Evolutionary conservation across 2,113 vertebrate genomes (phyloP).

Genomic region (Myotis lucifugus): DNA sequence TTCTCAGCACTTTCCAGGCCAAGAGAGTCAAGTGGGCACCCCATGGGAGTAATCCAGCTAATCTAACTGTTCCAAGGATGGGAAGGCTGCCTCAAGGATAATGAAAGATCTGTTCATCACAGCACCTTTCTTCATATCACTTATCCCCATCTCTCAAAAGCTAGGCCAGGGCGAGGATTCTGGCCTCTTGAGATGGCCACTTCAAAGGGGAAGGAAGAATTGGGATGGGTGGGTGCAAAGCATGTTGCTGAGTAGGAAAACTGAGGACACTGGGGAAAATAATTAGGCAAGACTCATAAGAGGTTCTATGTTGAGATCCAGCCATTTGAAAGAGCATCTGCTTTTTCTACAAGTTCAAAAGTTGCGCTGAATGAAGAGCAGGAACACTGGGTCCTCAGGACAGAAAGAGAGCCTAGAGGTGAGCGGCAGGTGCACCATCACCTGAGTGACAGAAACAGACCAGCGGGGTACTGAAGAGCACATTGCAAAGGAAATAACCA

Average conservation of each 20-base stretch:
- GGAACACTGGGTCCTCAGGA: not conserved
- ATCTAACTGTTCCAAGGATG: not conserved
- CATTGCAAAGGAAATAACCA: not conserved
- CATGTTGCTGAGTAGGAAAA: not conserved
- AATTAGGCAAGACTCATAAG: conserved; percentile 7
- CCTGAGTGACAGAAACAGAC: not conserved
- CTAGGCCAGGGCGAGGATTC: not conserved
- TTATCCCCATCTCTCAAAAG: not conserved
- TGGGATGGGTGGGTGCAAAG: not conserved
- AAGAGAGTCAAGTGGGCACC: conserved; percentile 32
- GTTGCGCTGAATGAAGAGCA: not conserved
- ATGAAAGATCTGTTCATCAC: not conserved
- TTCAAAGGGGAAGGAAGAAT: not conserved
- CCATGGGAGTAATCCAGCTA: not conserved
- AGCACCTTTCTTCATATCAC: not conserved
- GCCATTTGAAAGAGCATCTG: conserved; percentile 14
- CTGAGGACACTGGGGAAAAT: not conserved
- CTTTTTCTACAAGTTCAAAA: not conserved
- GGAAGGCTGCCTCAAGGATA: not conserved
- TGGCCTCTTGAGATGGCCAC: not conserved
- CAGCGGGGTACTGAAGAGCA: not conserved
- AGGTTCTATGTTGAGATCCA: not conserved
- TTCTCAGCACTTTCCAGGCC: conserved; percentile 49
- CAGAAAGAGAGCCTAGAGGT: not conserved
- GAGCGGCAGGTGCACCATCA: not conserved